These are phyloP conservation scores for Coleophora flavipennella DNA, from an alignment of 2,888 invertebrate genomes.

Conservation along the genomic window DNA sequence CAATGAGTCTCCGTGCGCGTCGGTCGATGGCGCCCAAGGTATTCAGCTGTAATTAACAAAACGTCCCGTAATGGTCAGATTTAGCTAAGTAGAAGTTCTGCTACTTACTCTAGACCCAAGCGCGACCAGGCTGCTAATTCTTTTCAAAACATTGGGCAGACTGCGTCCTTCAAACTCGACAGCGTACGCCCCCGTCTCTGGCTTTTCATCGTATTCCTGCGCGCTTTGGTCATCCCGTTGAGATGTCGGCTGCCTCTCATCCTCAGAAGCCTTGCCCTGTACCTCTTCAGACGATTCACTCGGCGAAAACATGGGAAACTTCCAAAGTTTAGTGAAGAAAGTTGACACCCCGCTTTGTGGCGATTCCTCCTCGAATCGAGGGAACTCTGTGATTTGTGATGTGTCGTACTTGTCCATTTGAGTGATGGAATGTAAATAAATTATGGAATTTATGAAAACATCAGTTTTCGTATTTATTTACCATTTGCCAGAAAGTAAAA, in stretches of 20 bases:
- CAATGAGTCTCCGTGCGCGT: no score
- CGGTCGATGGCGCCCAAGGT: no score
- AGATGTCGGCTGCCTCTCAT: slow-evolving; percentile 25
- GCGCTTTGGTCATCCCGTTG: slow-evolving; percentile 28
- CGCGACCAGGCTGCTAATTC: slow-evolving; percentile 91
- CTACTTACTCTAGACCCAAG: slow-evolving; percentile 81
- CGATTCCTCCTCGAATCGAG: slow-evolving; percentile 81
- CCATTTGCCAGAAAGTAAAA: no score
- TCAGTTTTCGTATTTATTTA: no score
- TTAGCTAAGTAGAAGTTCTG: no score
- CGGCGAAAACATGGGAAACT: slow-evolving; percentile 73
- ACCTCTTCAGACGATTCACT: slow-evolving; percentile 36
- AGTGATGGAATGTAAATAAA: no score
- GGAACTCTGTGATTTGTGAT: slow-evolving; percentile 63
- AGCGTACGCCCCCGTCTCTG: slow-evolving; percentile 55
- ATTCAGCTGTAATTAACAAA: no score
- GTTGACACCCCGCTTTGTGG: slow-evolving; percentile 81
- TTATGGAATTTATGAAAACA: no score
- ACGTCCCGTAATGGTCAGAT: no score
- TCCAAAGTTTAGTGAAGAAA: slow-evolving; percentile 83
- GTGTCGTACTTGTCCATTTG: slow-evolving; percentile 60
- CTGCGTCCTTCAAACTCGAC: slow-evolving; percentile 81
- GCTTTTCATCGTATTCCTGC: slow-evolving; percentile 39
- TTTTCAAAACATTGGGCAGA: slow-evolving; percentile 86
- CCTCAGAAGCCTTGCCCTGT: slow-evolving; percentile 29